A percentile compares a stretch with the other conserved stretches of the same genome.
Conservation (phyloP, 2,888 invertebrate genomes). For the Phorcus lineatus region DNA sequence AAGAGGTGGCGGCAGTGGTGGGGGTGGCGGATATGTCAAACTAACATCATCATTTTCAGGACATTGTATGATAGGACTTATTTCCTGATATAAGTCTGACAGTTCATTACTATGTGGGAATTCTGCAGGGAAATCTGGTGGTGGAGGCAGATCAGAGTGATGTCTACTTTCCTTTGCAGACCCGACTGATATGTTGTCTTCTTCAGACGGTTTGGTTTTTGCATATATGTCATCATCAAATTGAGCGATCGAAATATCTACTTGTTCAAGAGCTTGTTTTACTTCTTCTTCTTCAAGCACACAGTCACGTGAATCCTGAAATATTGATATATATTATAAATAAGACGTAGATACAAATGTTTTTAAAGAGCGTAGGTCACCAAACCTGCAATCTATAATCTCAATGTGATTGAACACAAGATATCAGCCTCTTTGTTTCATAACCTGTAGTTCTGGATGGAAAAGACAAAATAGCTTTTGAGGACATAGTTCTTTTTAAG, state of each 20-base stretch:
- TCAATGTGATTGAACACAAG: too few species aligned
- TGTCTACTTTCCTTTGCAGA: constrained; percentile 33
- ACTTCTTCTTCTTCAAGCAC: constrained; percentile 37
- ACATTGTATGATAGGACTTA: not conserved
- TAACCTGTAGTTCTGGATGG: too few species aligned
- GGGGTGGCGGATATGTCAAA: constrained; percentile 26
- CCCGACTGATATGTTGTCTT: not conserved
- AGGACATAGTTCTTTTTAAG: too few species aligned
- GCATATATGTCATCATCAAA: constrained; percentile 43
- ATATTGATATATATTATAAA: not conserved
- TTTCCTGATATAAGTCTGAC: constrained; percentile 23
- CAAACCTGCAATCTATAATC: too few species aligned
- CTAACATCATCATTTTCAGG: not conserved
- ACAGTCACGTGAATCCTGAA: constrained; percentile 35
- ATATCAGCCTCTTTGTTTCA: too few species aligned
- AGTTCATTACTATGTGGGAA: constrained; percentile 36
- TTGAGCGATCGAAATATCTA: constrained; percentile 41
- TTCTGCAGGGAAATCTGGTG: constrained; percentile 41
- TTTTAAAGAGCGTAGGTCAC: too few species aligned
- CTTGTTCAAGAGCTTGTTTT: constrained; percentile 33
- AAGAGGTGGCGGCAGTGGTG: constrained; percentile 51
- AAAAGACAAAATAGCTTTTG: too few species aligned
- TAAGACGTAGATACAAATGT: too few species aligned
- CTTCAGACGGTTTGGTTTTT: too few species aligned
- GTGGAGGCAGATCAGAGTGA: constrained; percentile 22